A percentile compares a stretch with the other conserved stretches of the same genome.
phyloP scores from a whole-genome alignment of 2,113 vertebrate species.

The Pelecanoides urinatrix region DNA sequence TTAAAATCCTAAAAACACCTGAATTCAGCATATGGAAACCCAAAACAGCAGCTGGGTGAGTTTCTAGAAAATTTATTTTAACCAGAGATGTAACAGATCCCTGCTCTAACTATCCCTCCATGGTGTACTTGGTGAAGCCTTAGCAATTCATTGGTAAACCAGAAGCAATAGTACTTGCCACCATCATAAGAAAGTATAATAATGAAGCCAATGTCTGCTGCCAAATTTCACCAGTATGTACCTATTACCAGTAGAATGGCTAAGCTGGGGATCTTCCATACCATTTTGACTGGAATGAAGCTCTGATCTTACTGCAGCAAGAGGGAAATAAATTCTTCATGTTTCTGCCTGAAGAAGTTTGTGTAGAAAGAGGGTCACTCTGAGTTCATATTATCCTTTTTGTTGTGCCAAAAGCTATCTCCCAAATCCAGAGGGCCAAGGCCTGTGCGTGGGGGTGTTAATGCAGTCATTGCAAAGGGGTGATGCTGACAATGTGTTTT shows the following conservation, averaged over 20 bases:
- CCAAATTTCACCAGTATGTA: background rate
- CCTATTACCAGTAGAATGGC: background rate
- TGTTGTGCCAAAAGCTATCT: background rate
- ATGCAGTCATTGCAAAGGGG: background rate
- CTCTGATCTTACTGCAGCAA: background rate
- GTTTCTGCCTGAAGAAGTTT: background rate
- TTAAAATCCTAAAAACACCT: background rate
- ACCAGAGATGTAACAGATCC: background rate
- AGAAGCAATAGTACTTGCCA: background rate
- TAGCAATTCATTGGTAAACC: background rate
- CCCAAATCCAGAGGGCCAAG: background rate
- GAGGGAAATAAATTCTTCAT: background rate
- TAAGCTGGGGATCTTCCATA: background rate
- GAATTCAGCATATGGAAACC: background rate
- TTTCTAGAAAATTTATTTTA: background rate
- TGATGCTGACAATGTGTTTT: background rate
- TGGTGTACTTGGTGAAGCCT: rapidly evolving
- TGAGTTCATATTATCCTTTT: background rate
- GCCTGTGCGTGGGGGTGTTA: background rate
- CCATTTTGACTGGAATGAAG: background rate
- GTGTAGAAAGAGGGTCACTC: background rate
- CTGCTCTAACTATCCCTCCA: background rate
- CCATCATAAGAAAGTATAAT: background rate
- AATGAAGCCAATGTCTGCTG: rapidly evolving
- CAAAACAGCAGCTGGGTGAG: background rate